Conservation (phyloP, 2,113 vertebrate genomes). For the Pachycephala philippinensis region DNA sequence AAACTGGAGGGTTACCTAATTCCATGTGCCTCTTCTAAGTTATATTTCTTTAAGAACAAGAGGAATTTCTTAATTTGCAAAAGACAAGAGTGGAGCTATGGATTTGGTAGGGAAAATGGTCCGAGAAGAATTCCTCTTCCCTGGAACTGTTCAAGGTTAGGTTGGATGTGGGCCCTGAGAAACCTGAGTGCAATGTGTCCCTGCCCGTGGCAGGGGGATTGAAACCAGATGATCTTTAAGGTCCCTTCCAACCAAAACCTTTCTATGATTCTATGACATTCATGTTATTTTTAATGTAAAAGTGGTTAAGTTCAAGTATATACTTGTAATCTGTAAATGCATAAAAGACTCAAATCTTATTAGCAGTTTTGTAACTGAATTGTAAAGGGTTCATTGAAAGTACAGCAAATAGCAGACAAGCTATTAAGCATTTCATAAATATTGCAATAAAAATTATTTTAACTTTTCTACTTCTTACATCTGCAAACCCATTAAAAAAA, state of each 20-base stretch:
- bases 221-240: neutral
- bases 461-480: neutral
- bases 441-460: neutral
- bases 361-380: neutral
- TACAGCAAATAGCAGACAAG: neutral
- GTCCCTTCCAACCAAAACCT: neutral
- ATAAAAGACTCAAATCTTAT: neutral
- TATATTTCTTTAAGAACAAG: neutral
- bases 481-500: neutral
- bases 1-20: neutral
- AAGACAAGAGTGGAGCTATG: neutral
- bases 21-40: neutral
- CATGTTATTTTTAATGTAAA: neutral
- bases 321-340: neutral
- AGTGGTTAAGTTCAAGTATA: neutral
- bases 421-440: neutral
- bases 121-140: rapidly evolving
- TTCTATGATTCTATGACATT: neutral
- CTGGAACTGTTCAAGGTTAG: neutral
- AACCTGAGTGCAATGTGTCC: no score
- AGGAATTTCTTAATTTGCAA: neutral
- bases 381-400: neutral
- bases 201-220: neutral
- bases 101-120: neutral
- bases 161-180: neutral